Percentiles rank a stretch among this genome's conserved stretches.
Conservation (phyloP, 2,113 vertebrate genomes). For the Percopsis transmontana region DNA sequence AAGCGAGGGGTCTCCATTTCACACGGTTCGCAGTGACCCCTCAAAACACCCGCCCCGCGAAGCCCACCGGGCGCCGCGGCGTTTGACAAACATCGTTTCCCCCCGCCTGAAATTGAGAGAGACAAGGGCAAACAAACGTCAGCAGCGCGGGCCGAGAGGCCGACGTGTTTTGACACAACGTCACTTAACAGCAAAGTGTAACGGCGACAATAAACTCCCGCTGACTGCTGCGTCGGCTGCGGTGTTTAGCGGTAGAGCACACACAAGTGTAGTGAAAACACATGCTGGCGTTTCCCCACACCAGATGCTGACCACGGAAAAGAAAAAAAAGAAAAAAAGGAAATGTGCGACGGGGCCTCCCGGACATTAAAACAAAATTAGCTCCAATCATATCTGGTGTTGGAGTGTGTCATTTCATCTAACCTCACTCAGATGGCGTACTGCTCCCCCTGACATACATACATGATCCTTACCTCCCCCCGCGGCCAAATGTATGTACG, state of each 20-base stretch:
- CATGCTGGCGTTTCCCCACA: slow-evolving; percentile 59
- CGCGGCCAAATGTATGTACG: slow-evolving; percentile 43
- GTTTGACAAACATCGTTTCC: slow-evolving; percentile 70
- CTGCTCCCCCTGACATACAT: slow-evolving; percentile 26
- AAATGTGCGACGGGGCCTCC: slow-evolving; percentile 55
- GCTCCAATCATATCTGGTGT: slow-evolving; percentile 70
- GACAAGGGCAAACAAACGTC: slow-evolving; percentile 71
- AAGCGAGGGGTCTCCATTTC: slow-evolving; percentile 57
- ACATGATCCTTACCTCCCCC: not conserved
- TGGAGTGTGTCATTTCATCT: slow-evolving; percentile 69
- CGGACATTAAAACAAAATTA: slow-evolving; percentile 72
- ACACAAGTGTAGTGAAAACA: slow-evolving; percentile 71
- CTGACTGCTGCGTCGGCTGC: slow-evolving; percentile 63
- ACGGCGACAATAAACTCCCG: slow-evolving; percentile 68
- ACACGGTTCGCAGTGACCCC: slow-evolving; percentile 21
- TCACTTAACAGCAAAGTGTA: slow-evolving; percentile 69
- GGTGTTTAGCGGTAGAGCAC: slow-evolving; percentile 59
- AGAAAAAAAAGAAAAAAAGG: slow-evolving; percentile 41
- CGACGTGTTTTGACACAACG: slow-evolving; percentile 73
- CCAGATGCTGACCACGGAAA: slow-evolving; percentile 68
- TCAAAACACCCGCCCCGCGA: slow-evolving; percentile 53
- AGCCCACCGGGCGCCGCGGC: slow-evolving; percentile 29
- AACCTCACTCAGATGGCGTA: slow-evolving; percentile 62
- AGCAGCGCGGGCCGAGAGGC: slow-evolving; percentile 25
- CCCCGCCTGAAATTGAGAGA: slow-evolving; percentile 53